These are phyloP conservation scores for Paratilapia polleni DNA, from an alignment of 2,113 vertebrate species.

Conservation along the genomic window DNA sequence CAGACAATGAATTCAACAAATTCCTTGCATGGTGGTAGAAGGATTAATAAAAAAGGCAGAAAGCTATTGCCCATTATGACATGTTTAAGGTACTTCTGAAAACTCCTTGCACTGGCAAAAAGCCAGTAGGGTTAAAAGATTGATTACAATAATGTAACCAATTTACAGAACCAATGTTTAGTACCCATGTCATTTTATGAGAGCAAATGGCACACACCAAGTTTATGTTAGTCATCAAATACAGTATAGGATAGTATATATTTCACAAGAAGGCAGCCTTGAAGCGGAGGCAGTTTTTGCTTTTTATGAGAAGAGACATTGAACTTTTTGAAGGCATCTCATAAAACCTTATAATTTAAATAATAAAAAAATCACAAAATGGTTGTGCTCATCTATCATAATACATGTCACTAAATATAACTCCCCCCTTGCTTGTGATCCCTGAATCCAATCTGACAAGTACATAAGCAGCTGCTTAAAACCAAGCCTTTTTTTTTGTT, in stretches of 20 bases:
- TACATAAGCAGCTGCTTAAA: slow-evolving; percentile 49
- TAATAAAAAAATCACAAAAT: slow-evolving; percentile 21
- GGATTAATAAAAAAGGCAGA: slow-evolving; percentile 31
- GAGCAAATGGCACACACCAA: background rate
- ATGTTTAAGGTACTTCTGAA: background rate
- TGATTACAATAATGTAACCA: slow-evolving; percentile 3
- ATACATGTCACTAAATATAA: slow-evolving; percentile 42
- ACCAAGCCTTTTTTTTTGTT: slow-evolving; percentile 42
- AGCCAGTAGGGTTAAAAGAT: background rate
- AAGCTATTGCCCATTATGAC: background rate
- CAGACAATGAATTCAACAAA: slow-evolving; percentile 31
- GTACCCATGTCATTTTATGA: background rate
- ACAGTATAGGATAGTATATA: background rate
- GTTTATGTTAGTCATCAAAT: slow-evolving; percentile 3
- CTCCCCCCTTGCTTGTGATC: slow-evolving; percentile 7
- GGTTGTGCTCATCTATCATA: slow-evolving; percentile 48
- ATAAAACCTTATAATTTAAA: background rate
- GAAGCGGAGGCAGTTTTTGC: background rate
- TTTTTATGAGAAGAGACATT: background rate
- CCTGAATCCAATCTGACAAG: slow-evolving; percentile 39
- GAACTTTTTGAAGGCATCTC: background rate
- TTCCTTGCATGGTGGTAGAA: slow-evolving; percentile 28
- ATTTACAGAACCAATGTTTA: slow-evolving; percentile 6
- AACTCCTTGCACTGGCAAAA: background rate
- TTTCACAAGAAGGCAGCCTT: background rate